phyloP scores from a whole-genome alignment of 2,797 vertebrate genomes.

The Podarcis siculus region DNA sequence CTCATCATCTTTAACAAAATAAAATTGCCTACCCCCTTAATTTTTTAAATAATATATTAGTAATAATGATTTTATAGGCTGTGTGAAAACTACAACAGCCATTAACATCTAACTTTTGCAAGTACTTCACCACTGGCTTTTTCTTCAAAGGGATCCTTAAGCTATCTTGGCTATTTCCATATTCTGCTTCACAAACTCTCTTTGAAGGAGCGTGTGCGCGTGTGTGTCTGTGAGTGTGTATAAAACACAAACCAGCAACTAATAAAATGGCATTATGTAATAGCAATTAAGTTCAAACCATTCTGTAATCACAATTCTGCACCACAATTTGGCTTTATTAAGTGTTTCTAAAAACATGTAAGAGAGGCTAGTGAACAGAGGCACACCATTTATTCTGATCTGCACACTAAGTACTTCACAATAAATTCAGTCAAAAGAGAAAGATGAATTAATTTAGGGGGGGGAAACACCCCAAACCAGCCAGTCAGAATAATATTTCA shows the following conservation, averaged over 20 bases:
- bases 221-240: too few species aligned
- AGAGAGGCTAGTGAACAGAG: conserved; percentile 55
- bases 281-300: conserved; percentile 19
- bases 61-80: conserved; percentile 63
- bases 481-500: conserved; percentile 25
- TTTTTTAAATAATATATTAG: conserved; percentile 58
- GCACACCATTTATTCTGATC: conserved; percentile 56
- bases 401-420: conserved; percentile 56
- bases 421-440: conserved; percentile 37
- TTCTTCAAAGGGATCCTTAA: conserved; percentile 43
- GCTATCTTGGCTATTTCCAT: conserved; percentile 44
- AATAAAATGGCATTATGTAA: conserved; percentile 18
- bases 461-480: conserved; percentile 31
- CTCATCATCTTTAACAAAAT: conserved; percentile 63
- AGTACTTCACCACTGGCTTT: conserved; percentile 61
- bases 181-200: conserved; percentile 55
- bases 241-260: neutral
- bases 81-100: conserved; percentile 71
- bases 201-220: neutral
- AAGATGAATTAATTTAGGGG: conserved; percentile 60
- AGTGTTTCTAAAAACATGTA: conserved; percentile 42
- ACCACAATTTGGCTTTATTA: conserved; percentile 40
- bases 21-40: conserved; percentile 57
- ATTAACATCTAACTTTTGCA: conserved; percentile 72
- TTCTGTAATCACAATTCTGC: conserved; percentile 7